Percentiles rank a stretch among this genome's conserved stretches.
phyloP scores from a whole-genome alignment of 2,113 vertebrate genomes.

The Synchiropus splendidus region DNA sequence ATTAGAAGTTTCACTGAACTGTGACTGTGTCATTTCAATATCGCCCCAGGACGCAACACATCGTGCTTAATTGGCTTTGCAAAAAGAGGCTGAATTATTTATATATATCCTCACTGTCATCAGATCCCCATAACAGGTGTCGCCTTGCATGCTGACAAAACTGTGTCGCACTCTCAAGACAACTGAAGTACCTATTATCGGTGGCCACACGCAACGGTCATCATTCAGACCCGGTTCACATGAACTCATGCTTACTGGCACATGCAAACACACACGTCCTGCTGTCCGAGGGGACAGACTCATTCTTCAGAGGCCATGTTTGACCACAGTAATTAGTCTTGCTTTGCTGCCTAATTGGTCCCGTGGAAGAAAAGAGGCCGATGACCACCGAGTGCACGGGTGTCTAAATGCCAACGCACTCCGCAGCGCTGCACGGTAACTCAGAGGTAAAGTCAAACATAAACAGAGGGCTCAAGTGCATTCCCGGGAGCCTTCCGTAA shows the following conservation, averaged over 20 bases:
- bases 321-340: slow-evolving; percentile 60
- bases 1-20: slow-evolving; percentile 64
- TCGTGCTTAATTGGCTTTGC: slow-evolving; percentile 65
- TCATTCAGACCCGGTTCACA: slow-evolving; percentile 38
- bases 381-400: slow-evolving; percentile 37
- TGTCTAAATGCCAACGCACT: slow-evolving; percentile 9
- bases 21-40: slow-evolving; percentile 66
- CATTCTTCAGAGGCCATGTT: slow-evolving; percentile 59
- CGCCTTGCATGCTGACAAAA: slow-evolving; percentile 19
- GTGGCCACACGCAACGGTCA: too few relatives aligned
- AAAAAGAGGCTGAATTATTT: slow-evolving; percentile 50
- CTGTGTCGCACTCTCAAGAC: slow-evolving; percentile 26
- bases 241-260: slow-evolving; percentile 26
- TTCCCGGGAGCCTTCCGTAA: too few relatives aligned
- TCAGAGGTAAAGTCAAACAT: too few relatives aligned
- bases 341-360: slow-evolving; percentile 64
- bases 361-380: slow-evolving; percentile 33
- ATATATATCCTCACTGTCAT: slow-evolving; percentile 9
- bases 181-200: too few relatives aligned
- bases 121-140: slow-evolving; percentile 28
- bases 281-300: slow-evolving; percentile 42
- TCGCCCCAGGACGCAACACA: slow-evolving; percentile 53
- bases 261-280: slow-evolving; percentile 10
- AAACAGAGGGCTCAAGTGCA: too few relatives aligned
- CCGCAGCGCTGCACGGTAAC: slow-evolving; percentile 11